phyloP scores from a whole-genome alignment of 2,113 vertebrate genomes.

The Malurus cyaneus region DNA sequence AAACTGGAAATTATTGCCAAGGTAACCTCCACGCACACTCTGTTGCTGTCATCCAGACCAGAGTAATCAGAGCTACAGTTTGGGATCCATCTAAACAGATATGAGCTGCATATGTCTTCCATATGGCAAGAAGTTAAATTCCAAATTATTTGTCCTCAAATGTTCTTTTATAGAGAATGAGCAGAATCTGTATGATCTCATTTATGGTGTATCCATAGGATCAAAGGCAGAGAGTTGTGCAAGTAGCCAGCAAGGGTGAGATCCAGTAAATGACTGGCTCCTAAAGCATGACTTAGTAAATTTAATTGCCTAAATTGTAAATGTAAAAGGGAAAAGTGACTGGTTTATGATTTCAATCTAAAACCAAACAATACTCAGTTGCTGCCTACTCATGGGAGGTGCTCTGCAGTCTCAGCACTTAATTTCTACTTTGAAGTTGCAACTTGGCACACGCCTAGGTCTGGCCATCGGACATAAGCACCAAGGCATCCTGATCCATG shows the following conservation, averaged over 20 bases:
- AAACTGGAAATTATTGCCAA: background rate
- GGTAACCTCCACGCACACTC: background rate
- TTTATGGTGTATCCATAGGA: background rate
- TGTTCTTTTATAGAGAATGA: background rate
- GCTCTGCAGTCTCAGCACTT: background rate
- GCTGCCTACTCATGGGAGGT: slow-evolving; percentile 24
- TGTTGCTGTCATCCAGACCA: background rate
- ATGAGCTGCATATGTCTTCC: background rate
- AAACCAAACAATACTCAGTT: background rate
- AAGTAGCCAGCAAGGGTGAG: background rate
- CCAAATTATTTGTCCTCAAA: background rate
- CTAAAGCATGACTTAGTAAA: background rate
- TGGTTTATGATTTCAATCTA: background rate
- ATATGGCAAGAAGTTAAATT: background rate
- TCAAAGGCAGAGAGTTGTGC: background rate
- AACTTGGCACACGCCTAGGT: background rate
- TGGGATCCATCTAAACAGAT: background rate
- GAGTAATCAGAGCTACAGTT: background rate
- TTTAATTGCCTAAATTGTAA: background rate
- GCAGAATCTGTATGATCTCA: background rate
- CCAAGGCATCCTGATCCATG: background rate
- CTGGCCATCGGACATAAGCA: background rate
- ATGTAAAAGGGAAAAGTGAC: background rate
- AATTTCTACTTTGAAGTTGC: slow-evolving; percentile 12
- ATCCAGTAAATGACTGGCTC: background rate